Percentiles rank a stretch among this genome's conserved stretches.
phyloP scores from a whole-genome alignment of 2,888 invertebrate genomes.

The Drosophila pseudotalamancana region DNA sequence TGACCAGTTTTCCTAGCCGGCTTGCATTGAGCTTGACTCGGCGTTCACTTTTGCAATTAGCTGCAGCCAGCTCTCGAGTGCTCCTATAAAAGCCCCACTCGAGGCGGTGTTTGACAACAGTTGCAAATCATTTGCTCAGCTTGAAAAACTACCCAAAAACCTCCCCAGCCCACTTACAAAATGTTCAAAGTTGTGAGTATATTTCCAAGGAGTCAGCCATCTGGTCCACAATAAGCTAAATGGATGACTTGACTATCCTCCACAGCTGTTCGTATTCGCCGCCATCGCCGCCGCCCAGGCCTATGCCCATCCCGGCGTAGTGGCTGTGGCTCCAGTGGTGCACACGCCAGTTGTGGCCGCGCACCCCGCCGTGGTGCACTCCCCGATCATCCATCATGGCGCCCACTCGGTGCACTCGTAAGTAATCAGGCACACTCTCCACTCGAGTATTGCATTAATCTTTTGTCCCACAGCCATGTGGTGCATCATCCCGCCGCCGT shows the following conservation, averaged over 20 bases:
- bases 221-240: conserved; percentile 23
- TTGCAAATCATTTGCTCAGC: conserved; percentile 68
- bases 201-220: neutral
- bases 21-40: conserved; percentile 61
- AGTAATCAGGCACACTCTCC: conserved; percentile 27
- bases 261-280: conserved; percentile 81
- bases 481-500: conserved; percentile 84
- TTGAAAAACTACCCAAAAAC: conserved; percentile 26
- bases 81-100: conserved; percentile 73
- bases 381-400: conserved; percentile 78
- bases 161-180: conserved; percentile 57
- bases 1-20: conserved; percentile 61
- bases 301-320: conserved; percentile 81
- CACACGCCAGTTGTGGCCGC: conserved; percentile 59
- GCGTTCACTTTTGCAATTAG: conserved; percentile 68
- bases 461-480: conserved; percentile 63
- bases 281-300: conserved; percentile 75
- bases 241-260: neutral
- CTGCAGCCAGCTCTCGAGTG: conserved; percentile 28
- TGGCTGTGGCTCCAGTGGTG: conserved; percentile 82
- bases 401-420: conserved; percentile 82
- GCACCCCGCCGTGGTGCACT: conserved; percentile 69
- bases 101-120: conserved; percentile 67
- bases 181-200: conserved; percentile 84
- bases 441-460: conserved; percentile 3